Base-by-base conservation (phyloP, 2,888 invertebrate genomes). In the Calameuta filiformis region DNA sequence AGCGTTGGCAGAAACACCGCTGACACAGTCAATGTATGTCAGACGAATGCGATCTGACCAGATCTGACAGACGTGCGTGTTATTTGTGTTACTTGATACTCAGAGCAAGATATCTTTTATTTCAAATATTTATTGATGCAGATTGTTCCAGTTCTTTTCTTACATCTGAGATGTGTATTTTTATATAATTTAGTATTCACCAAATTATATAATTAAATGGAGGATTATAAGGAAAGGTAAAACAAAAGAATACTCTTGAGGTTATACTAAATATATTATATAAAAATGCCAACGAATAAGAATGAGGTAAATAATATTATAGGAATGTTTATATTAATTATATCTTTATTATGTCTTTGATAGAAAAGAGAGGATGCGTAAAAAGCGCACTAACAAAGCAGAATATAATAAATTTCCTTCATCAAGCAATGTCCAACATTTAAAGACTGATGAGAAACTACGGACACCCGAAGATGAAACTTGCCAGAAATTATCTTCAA, bases 401-500 rank as follows among this genome's bases (percentile, higher is more conserved):
- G 56, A 23, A 23, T 23, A 56, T 56, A 56, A 56, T 56, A 56
- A 56, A 56, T 6, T 56, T 9, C 56, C 56, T 56, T 56, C 23
- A 9, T 1, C 56, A 23, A 9, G 9, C 23, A 23, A 23, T 23
- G 23, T 9, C 9, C 23, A 56, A 23, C 15, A 23, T 23, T 56
- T 23, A 23, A 56, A 56, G 9, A 56, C 23, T 9, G 23, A 9
- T 56, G 23, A 56, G 9, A 56, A 56, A 56, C 9, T 23, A 56
- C 6, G 9, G 56, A 56, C 23, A 56, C 23, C 56, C 9, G 23
- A 56, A 23, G 56, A 56, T 56, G 56, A 56, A 56, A 23, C 9
- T 23, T 56, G 23, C 9, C 56, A 56, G 9, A 56, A 56, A 56
- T 56, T 56, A 23, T 56, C 9, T 9, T 78, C 79, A 12, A 84